A percentile compares a stretch with the other conserved stretches of the same genome.
Evolutionary conservation across 2,888 invertebrate species (phyloP).

Genomic region (Camponotus fellah): DNA sequence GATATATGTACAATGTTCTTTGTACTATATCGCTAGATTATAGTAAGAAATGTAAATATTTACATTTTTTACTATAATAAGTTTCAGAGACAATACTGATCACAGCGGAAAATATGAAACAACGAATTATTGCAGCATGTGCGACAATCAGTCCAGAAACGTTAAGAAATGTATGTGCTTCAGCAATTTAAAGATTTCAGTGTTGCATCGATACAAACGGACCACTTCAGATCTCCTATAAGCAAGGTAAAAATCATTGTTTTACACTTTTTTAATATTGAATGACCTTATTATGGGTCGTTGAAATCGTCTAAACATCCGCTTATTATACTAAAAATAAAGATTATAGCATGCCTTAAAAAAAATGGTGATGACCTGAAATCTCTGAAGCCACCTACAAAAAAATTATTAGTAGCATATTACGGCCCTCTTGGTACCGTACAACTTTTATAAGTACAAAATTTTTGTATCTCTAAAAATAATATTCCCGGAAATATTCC

Average conservation of each 20-base stretch:
- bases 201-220: background rate
- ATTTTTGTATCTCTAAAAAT: too few relatives aligned
- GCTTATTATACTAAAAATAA: background rate
- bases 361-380: background rate
- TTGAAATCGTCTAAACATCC: slow-evolving; percentile 2
- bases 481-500: too few relatives aligned
- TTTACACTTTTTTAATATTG: too few relatives aligned
- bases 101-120: background rate
- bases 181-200: background rate
- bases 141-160: too few relatives aligned
- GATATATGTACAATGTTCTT: too few relatives aligned
- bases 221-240: background rate
- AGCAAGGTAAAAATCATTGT: background rate
- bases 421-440: too few relatives aligned
- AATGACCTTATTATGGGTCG: background rate
- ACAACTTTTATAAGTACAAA: too few relatives aligned
- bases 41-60: slow-evolving; percentile 1
- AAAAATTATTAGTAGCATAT: too few relatives aligned
- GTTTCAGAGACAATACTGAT: background rate
- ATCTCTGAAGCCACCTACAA: background rate
- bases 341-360: background rate
- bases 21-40: too few relatives aligned
- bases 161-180: slow-evolving; percentile 3
- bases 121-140: background rate
- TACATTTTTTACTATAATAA: background rate